Percentiles rank a stretch among this genome's conserved stretches.
Evolutionary conservation across 1,140 invertebrate genomes (phyloP).

Genomic region (Habropoda laboriosa): DNA sequence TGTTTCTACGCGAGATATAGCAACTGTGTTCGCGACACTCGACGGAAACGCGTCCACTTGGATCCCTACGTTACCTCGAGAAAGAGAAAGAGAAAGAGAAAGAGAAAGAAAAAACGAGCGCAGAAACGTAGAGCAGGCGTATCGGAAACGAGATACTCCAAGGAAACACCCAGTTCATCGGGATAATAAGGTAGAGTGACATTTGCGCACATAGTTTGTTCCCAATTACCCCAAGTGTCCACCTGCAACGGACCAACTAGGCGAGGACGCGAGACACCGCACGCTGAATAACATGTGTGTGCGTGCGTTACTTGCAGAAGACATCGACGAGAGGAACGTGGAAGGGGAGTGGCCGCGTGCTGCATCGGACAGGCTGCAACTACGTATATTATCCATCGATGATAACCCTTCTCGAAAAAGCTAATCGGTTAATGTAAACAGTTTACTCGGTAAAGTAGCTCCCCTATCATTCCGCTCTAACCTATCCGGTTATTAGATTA

Average conservation of each 20-base stretch:
- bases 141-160: conserved; percentile 18
- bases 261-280: conserved; percentile 26
- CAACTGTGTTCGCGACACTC: not conserved
- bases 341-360: conserved; percentile 54
- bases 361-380: conserved; percentile 63
- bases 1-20: not conserved
- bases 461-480: no score
- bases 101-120: not conserved
- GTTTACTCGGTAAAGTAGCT: no score
- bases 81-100: not conserved
- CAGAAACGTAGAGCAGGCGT: not conserved
- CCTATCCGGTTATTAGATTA: no score
- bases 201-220: conserved; percentile 43
- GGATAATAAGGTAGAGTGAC: conserved; percentile 36
- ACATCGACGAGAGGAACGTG: conserved; percentile 2
- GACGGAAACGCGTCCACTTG: not conserved
- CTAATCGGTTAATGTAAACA: not conserved
- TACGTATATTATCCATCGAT: conserved; percentile 39
- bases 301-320: not conserved
- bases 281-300: conserved; percentile 3
- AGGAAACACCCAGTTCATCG: conserved; percentile 34
- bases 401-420: conserved; percentile 20
- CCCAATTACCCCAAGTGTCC: conserved; percentile 59
- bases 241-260: conserved; percentile 5
- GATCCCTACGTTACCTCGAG: no score